Evolutionary conservation across 30 jellyfish, hydroid and myxozoan species (phyloP).

Genomic region (Rhopilema esculentum): DNA sequence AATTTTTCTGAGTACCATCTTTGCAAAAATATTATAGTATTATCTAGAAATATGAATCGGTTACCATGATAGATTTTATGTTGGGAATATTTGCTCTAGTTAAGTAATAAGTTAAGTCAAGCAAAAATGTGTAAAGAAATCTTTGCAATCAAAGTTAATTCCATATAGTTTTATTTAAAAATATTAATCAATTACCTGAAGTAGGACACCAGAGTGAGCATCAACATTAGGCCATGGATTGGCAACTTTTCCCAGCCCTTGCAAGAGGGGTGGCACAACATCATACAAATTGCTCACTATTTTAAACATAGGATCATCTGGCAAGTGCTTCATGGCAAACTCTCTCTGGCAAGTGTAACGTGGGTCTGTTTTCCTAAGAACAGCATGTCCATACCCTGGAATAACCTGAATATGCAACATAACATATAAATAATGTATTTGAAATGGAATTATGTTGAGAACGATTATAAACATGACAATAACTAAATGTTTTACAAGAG

Average conservation of each 20-base stretch:
- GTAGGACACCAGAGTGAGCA: conserved; percentile 97
- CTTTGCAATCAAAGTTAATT: too few species aligned
- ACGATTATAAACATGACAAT: too few species aligned
- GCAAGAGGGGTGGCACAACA: conserved; percentile 96
- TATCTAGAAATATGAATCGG: too few species aligned
- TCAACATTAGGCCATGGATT: conserved; percentile 99
- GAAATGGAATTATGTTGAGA: too few species aligned
- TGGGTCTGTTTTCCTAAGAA: conserved; percentile 99
- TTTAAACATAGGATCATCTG: conserved; percentile 89
- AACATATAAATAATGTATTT: background rate
- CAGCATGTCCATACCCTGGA: conserved; percentile 99
- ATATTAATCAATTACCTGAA: conserved; percentile 69
- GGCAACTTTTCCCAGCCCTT: conserved; percentile 94
- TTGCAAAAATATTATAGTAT: too few species aligned
- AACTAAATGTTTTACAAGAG: too few species aligned
- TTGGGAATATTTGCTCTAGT: too few species aligned
- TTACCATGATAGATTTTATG: too few species aligned
- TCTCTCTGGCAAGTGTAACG: conserved; percentile 97
- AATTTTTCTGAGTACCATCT: too few species aligned
- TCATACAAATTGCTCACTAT: conserved; percentile 89
- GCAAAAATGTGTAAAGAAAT: too few species aligned
- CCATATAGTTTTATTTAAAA: background rate
- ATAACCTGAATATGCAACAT: conserved; percentile 95
- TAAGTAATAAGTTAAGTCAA: too few species aligned
- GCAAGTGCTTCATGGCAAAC: conserved; percentile 95